phyloP scores from a whole-genome alignment of 2,888 invertebrate species.

The Heteromurus nitidus region DNA sequence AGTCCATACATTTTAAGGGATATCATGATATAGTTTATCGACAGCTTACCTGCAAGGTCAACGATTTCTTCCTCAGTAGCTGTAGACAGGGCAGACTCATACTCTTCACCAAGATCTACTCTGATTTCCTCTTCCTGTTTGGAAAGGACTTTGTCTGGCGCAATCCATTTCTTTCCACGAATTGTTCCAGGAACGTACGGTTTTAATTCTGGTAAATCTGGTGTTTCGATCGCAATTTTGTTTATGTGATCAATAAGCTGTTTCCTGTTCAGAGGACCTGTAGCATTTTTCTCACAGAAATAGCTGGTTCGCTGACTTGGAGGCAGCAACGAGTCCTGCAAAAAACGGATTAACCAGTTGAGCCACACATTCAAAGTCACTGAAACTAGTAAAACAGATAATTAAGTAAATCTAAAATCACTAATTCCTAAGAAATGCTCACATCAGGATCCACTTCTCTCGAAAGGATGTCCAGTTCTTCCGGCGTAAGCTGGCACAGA shows the following conservation, averaged over 20 bases:
- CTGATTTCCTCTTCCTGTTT: slow-evolving; percentile 94
- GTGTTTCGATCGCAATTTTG: slow-evolving; percentile 98
- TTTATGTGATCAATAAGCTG: slow-evolving; percentile 97
- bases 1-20: no score
- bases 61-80: slow-evolving; percentile 98
- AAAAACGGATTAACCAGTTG: background rate
- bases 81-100: slow-evolving; percentile 89
- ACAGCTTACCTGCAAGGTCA: slow-evolving; percentile 92
- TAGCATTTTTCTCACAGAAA: slow-evolving; percentile 95
- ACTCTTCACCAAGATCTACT: slow-evolving; percentile 95
- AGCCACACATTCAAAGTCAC: slow-evolving; percentile 74
- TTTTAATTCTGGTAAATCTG: slow-evolving; percentile 96
- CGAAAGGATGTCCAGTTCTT: slow-evolving; percentile 97
- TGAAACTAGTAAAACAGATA: slow-evolving; percentile 47
- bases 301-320: slow-evolving; percentile 96
- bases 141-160: slow-evolving; percentile 82
- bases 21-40: no score
- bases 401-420: no score
- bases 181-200: slow-evolving; percentile 93
- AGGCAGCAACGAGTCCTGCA: slow-evolving; percentile 96
- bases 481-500: slow-evolving; percentile 92
- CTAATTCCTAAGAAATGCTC: no score
- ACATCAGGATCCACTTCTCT: slow-evolving; percentile 99
- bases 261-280: slow-evolving; percentile 96
- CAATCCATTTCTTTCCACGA: slow-evolving; percentile 95